Conservation (phyloP, 2,797 vertebrate genomes). For the Gorsachius magnificus region DNA sequence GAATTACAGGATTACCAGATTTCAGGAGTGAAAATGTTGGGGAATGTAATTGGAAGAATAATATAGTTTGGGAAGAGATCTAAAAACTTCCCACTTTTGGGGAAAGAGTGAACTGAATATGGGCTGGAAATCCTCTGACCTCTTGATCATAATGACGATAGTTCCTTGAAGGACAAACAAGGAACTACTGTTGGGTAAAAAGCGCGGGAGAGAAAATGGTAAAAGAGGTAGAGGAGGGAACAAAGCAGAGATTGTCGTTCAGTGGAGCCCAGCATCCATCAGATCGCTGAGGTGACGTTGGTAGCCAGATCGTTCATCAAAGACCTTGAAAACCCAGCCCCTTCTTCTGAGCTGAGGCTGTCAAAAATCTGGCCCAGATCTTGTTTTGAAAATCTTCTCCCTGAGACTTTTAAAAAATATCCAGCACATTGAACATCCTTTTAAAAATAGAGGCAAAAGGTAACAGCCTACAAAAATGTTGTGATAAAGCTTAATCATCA, state of each 20-base stretch:
- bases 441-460: slow-evolving; percentile 5
- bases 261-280: not conserved
- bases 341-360: not conserved
- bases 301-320: not conserved
- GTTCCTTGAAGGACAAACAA: not conserved
- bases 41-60: not conserved
- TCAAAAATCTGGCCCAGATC: slow-evolving; percentile 8
- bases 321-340: not conserved
- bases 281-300: fast-evolving
- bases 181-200: not conserved
- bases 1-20: not conserved
- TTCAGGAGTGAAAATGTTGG: not conserved
- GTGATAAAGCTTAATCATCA: slow-evolving; percentile 24
- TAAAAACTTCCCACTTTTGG: not conserved
- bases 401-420: not conserved
- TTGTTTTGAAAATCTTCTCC: slow-evolving; percentile 26
- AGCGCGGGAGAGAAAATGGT: not conserved
- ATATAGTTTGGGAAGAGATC: not conserved
- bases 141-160: not conserved
- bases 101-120: not conserved
- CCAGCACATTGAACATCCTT: not conserved
- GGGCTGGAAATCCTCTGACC: not conserved
- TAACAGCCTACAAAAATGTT: slow-evolving; percentile 10
- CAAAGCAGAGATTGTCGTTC: not conserved
- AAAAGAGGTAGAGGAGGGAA: not conserved